phyloP scores from a whole-genome alignment of 2,888 invertebrate genomes.

The Petrolisthes manimaculis region DNA sequence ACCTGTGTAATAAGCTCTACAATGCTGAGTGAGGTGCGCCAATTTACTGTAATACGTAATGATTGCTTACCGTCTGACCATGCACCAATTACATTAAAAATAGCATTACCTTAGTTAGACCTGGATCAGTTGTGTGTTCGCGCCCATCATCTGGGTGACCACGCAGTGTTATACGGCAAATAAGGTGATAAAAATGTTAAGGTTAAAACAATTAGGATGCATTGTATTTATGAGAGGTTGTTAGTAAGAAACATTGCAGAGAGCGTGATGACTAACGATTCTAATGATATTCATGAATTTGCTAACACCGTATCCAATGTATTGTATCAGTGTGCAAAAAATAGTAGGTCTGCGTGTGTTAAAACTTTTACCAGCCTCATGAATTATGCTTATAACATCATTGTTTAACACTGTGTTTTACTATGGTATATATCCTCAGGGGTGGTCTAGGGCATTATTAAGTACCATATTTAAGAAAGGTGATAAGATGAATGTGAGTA shows the following conservation, averaged over 20 bases:
- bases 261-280: not conserved
- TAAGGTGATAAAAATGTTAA: not conserved
- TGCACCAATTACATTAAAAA: not conserved
- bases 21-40: not conserved
- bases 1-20: not conserved
- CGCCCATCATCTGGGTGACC: not conserved
- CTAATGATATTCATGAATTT: not conserved
- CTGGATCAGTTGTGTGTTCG: not conserved
- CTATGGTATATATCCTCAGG: slow-evolving; percentile 8
- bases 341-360: not conserved
- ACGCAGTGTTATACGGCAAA: not conserved
- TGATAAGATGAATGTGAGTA: too few species aligned
- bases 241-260: not conserved
- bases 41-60: slow-evolving; percentile 4
- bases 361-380: not conserved
- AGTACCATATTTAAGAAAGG: too few species aligned
- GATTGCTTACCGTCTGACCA: slow-evolving; percentile 12
- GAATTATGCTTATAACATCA: slow-evolving; percentile 1
- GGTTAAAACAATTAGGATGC: not conserved
- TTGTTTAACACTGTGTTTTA: slow-evolving; percentile 2
- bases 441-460: not conserved
- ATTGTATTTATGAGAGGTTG: not conserved
- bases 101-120: too few species aligned
- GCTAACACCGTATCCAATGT: not conserved
- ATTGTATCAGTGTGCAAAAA: not conserved